phyloP scores from a whole-genome alignment of 1,140 invertebrate genomes.

The Bilobella aurantiaca region DNA sequence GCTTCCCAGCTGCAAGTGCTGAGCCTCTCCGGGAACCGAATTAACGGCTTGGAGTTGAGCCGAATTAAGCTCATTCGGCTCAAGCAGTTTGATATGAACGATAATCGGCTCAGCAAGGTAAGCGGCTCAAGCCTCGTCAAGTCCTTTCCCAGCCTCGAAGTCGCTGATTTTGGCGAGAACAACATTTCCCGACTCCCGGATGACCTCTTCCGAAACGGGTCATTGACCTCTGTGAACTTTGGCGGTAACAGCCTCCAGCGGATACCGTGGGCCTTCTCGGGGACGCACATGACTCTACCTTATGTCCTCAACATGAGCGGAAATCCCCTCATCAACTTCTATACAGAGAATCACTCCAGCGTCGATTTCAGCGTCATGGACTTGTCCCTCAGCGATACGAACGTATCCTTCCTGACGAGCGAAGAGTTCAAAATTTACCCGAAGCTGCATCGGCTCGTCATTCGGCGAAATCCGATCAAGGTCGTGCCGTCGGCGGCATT shows the following conservation, averaged over 20 bases:
- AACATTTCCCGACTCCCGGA: constrained; percentile 60
- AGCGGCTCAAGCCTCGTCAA: constrained; percentile 65
- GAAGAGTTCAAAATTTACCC: constrained; percentile 81
- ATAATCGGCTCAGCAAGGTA: constrained; percentile 62
- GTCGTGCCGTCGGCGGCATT: constrained; percentile 76
- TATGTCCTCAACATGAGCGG: constrained; percentile 66
- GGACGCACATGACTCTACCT: constrained; percentile 55
- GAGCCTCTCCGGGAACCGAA: constrained; percentile 57
- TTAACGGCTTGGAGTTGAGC: constrained; percentile 62
- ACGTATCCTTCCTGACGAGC: constrained; percentile 71
- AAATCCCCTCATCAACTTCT: constrained; percentile 63
- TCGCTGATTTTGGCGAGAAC: constrained; percentile 63
- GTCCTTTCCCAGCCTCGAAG: constrained; percentile 52
- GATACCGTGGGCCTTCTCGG: constrained; percentile 61
- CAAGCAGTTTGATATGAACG: constrained; percentile 58
- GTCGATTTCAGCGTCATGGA: constrained; percentile 52
- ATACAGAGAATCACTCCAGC: constrained; percentile 43
- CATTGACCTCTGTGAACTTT: constrained; percentile 58
- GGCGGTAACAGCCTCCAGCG: constrained; percentile 69
- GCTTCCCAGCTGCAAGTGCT: constrained; percentile 55
- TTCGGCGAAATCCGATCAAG: constrained; percentile 63
- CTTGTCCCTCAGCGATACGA: constrained; percentile 67
- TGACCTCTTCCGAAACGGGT: constrained; percentile 61
- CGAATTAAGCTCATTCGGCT: constrained; percentile 61
- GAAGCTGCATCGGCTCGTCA: constrained; percentile 58